A percentile compares a stretch with the other conserved stretches of the same genome.
Evolutionary conservation across 1,140 invertebrate genomes (phyloP).

Genomic region (Procambarus clarkii): DNA sequence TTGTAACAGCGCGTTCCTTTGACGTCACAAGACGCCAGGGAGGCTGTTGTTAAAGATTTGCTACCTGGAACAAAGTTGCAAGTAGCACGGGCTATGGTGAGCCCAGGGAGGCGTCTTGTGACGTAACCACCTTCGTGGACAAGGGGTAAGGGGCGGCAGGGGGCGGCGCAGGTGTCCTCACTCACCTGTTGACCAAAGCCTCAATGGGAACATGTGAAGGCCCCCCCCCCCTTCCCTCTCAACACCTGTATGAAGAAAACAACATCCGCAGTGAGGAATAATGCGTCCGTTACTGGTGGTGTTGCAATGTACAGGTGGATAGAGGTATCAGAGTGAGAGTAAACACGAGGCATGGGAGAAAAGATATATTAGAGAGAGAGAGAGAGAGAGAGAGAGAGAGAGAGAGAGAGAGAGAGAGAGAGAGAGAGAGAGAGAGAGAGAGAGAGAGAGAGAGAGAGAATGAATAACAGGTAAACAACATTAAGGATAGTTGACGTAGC

Average conservation of each 20-base stretch:
- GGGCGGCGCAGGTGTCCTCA: neutral
- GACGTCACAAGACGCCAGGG: too few species aligned
- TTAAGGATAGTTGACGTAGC: too few species aligned
- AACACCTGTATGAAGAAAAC: neutral
- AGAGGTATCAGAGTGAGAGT: too few species aligned
- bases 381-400: neutral
- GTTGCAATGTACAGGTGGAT: neutral
- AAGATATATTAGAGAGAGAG: neutral
- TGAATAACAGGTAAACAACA: neutral
- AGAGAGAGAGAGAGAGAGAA: neutral
- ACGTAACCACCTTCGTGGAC: neutral
- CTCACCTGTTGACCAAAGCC: slow-evolving; percentile 11
- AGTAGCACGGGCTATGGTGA: too few species aligned
- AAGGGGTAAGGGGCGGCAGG: slow-evolving; percentile 1
- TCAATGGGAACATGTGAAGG: slow-evolving; percentile 4
- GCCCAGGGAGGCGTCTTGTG: too few species aligned
- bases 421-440: neutral
- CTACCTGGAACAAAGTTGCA: too few species aligned
- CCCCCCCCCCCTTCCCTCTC: neutral
- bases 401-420: neutral
- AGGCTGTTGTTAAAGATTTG: too few species aligned
- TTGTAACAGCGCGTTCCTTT: too few species aligned
- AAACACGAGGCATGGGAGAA: too few species aligned
- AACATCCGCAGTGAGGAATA: neutral
- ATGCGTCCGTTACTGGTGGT: neutral